Percentiles rank a stretch among this genome's conserved stretches.
phyloP scores from a whole-genome alignment of 1,140 invertebrate genomes.

The Watersipora subatra region DNA sequence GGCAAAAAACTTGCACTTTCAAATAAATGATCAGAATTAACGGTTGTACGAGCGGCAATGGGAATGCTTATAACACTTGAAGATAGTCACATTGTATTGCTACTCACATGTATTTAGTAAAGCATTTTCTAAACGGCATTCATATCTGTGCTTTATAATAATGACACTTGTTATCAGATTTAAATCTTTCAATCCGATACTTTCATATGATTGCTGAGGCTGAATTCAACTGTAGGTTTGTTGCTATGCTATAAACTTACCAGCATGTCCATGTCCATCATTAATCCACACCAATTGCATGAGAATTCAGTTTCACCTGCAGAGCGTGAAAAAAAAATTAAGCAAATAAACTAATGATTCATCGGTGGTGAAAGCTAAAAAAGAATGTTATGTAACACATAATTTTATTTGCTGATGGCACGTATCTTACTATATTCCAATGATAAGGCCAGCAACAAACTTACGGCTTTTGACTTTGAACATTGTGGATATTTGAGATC shows the following conservation, averaged over 20 bases:
- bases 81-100: too few species aligned
- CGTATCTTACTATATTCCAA: neutral
- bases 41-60: neutral
- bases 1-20: neutral
- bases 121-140: neutral
- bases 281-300: neutral
- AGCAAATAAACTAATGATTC: neutral
- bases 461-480: neutral
- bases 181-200: neutral
- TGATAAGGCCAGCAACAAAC: neutral
- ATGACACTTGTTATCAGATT: neutral
- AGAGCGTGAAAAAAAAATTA: too few species aligned
- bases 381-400: neutral
- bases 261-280: neutral
- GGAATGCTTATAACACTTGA: neutral
- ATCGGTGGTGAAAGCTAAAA: neutral
- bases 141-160: neutral
- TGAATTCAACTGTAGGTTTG: neutral
- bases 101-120: too few species aligned
- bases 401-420: neutral
- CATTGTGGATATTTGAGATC: too few species aligned
- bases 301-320: neutral
- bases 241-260: neutral
- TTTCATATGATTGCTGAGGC: neutral
- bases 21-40: neutral